phyloP scores from a whole-genome alignment of 2,888 invertebrate species.

The Cordilura impudica region DNA sequence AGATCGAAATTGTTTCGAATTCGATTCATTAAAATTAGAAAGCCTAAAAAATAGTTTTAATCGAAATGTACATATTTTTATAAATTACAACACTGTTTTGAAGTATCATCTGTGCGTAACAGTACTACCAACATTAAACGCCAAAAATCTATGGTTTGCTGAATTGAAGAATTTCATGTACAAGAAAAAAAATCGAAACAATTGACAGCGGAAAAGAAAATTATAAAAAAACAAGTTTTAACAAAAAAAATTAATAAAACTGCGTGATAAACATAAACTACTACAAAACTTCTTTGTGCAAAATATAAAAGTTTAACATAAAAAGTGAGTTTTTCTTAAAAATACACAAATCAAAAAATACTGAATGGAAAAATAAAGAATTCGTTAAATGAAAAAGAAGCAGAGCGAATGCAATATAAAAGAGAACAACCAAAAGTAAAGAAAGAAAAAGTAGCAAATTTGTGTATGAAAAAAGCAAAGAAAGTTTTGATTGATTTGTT shows the following conservation, averaged over 20 bases:
- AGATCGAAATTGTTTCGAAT: too few species aligned
- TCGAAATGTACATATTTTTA: too few species aligned
- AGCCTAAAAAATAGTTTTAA: too few species aligned
- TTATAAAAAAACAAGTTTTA: constrained; percentile 68
- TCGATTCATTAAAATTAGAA: too few species aligned
- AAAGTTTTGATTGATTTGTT: constrained; percentile 56
- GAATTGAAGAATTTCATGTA: constrained; percentile 57
- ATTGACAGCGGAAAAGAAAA: constrained; percentile 68
- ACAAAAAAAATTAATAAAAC: constrained; percentile 63
- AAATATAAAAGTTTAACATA: constrained; percentile 43
- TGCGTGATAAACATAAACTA: constrained; percentile 60
- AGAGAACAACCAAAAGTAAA: constrained; percentile 50
- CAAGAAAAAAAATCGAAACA: constrained; percentile 71
- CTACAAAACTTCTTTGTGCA: constrained; percentile 39
- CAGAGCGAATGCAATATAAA: constrained; percentile 54
- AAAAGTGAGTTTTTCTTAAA: constrained; percentile 61
- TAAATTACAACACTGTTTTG: constrained; percentile 17
- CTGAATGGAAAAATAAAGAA: constrained; percentile 64
- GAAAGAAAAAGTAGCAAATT: constrained; percentile 55
- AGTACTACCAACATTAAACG: constrained; percentile 27
- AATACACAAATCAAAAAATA: constrained; percentile 57
- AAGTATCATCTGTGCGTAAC: constrained; percentile 37
- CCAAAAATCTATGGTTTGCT: constrained; percentile 41
- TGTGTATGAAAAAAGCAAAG: constrained; percentile 30
- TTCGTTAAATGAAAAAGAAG: constrained; percentile 63